These are phyloP conservation scores for Thermophis baileyi DNA, from an alignment of 2,113 vertebrate species.

Conservation along the genomic window DNA sequence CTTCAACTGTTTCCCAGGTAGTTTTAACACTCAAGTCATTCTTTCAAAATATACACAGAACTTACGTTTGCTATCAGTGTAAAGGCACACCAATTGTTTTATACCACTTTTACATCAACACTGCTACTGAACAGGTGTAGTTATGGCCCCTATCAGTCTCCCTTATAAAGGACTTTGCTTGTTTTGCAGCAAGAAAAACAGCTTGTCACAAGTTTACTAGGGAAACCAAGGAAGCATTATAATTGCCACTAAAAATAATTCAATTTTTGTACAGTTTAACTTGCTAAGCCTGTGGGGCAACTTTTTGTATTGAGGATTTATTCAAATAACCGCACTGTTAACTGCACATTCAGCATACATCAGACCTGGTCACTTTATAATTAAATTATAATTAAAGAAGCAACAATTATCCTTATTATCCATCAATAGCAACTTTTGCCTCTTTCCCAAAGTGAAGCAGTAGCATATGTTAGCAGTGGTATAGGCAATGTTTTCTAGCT, in stretches of 20 bases:
- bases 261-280: neutral
- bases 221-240: neutral
- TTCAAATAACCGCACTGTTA: neutral
- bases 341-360: neutral
- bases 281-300: neutral
- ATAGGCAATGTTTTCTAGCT: neutral
- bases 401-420: neutral
- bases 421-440: neutral
- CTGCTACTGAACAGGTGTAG: neutral
- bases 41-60: neutral
- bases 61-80: neutral
- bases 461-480: neutral
- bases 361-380: neutral
- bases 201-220: neutral
- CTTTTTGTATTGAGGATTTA: neutral
- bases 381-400: neutral
- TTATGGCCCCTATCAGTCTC: neutral
- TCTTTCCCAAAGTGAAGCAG: neutral
- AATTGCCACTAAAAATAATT: neutral
- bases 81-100: neutral
- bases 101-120: neutral
- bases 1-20: neutral
- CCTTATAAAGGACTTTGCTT: neutral
- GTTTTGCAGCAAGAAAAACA: neutral
- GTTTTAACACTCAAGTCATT: neutral